Percentiles rank a stretch among this genome's conserved stretches.
Evolutionary conservation across 2,888 invertebrate genomes (phyloP).

Genomic region (Apoda limacodes): DNA sequence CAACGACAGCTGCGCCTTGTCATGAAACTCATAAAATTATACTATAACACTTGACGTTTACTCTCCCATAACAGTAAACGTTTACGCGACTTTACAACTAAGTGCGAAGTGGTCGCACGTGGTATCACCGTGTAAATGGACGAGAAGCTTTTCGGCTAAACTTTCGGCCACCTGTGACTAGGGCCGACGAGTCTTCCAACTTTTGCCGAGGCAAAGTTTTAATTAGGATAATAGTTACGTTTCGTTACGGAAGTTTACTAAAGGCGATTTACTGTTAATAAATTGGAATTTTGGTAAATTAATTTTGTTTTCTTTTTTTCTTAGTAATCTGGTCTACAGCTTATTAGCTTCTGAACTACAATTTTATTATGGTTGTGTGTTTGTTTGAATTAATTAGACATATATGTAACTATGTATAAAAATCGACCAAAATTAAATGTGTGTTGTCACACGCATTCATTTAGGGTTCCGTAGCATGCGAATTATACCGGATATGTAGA

Average conservation of each 20-base stretch:
- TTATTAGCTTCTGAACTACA: no score
- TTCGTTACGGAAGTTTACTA: slow-evolving; percentile 6
- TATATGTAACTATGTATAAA: no score
- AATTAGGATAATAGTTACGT: slow-evolving; percentile 27
- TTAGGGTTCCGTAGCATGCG: no score
- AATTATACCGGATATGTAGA: no score
- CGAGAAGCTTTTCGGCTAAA: slow-evolving; percentile 41
- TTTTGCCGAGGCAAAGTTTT: slow-evolving; percentile 35
- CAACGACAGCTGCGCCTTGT: slow-evolving; percentile 33
- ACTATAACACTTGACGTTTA: slow-evolving; percentile 32
- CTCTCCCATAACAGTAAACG: slow-evolving; percentile 43
- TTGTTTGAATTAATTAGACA: no score
- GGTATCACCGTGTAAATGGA: slow-evolving; percentile 40
- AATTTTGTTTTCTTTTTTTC: no score
- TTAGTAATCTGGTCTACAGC: no score
- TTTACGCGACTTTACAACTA: slow-evolving; percentile 47
- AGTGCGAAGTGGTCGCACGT: slow-evolving; percentile 57
- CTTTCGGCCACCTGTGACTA: slow-evolving; percentile 47
- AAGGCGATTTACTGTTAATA: slow-evolving; percentile 2
- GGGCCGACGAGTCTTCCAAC: no score
- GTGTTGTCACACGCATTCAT: no score
- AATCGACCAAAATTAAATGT: no score
- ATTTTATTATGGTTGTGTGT: no score
- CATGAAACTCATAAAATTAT: slow-evolving; percentile 44
- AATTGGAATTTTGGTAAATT: no score